A percentile compares a stretch with the other conserved stretches of the same genome.
Conservation (phyloP, 2,113 vertebrate species). For the Poecile atricapillus region DNA sequence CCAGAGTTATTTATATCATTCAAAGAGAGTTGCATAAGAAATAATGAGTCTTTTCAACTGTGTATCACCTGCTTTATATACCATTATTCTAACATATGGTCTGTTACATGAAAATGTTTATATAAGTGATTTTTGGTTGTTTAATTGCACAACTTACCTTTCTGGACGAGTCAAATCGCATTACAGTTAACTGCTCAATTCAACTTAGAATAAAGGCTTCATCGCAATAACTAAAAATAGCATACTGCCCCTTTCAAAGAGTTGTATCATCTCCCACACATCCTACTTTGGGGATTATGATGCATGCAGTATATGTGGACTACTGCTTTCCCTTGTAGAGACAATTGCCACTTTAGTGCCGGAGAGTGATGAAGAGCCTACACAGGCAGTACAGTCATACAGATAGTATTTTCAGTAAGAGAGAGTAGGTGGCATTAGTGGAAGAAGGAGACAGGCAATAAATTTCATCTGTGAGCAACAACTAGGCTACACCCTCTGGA, state of each 20-base stretch:
- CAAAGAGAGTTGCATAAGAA: background rate
- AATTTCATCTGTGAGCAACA: background rate
- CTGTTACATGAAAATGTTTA: background rate
- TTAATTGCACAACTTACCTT: conserved; percentile 8
- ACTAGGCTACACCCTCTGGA: background rate
- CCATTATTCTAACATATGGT: background rate
- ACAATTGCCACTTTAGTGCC: background rate
- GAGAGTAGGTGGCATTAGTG: conserved; percentile 2
- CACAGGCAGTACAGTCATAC: conserved; percentile 14
- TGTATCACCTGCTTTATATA: background rate
- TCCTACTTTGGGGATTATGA: conserved; percentile 21
- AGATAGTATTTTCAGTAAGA: background rate
- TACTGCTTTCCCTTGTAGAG: background rate
- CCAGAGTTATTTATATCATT: background rate
- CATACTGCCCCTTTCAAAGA: background rate
- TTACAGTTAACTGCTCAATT: background rate
- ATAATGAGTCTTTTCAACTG: background rate
- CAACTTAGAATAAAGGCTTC: background rate
- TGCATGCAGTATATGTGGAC: background rate
- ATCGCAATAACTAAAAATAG: conserved; percentile 23
- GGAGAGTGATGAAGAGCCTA: background rate
- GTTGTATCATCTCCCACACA: background rate
- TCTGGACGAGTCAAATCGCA: background rate
- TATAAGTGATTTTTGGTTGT: background rate
- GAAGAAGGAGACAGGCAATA: background rate